Percentiles rank a stretch among this genome's conserved stretches.
Conservation (phyloP, 2,113 vertebrate genomes). For the Psittacus erithacus region DNA sequence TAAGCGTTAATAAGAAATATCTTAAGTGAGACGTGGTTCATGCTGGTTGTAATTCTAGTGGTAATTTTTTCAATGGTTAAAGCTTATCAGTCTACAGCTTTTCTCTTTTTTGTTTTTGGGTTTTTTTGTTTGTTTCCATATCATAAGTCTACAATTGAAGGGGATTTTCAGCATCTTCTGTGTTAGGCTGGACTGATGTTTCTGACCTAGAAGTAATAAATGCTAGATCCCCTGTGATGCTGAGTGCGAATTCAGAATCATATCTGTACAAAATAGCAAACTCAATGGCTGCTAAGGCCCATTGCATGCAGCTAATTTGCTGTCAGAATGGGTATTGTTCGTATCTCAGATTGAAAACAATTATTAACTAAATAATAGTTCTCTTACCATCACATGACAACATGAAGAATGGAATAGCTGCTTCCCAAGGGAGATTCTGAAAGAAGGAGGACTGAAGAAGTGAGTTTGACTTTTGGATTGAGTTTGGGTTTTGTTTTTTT, state of each 20-base stretch:
- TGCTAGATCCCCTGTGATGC: background rate
- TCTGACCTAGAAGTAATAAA: background rate
- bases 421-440: background rate
- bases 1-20: background rate
- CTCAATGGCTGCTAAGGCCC: background rate
- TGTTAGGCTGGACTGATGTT: background rate
- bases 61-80: background rate
- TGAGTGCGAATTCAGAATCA: background rate
- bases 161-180: background rate
- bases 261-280: background rate
- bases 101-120: background rate
- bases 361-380: background rate
- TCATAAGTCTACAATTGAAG: background rate
- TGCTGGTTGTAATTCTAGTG: background rate
- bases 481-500: too few relatives aligned
- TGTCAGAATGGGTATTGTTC: background rate
- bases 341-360: background rate
- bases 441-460: background rate
- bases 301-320: background rate
- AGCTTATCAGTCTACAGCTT: background rate
- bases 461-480: background rate
- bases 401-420: background rate
- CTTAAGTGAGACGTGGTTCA: background rate
- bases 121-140: background rate
- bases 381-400: background rate